A percentile compares a stretch with the other conserved stretches of the same genome.
Conservation (phyloP, 2,888 invertebrate genomes). For the Arrhopalites spinosus region DNA sequence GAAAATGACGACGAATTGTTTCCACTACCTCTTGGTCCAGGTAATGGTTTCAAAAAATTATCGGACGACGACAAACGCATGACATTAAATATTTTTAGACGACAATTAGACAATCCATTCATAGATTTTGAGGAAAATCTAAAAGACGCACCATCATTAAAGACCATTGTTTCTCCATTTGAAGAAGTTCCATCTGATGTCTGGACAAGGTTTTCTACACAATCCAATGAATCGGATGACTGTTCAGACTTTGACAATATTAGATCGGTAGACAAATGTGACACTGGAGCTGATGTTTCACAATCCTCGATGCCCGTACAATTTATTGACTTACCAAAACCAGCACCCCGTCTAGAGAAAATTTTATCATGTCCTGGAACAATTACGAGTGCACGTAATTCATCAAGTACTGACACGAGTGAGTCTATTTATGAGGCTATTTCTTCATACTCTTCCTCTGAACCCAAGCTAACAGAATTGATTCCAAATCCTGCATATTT, state of each 20-base stretch:
- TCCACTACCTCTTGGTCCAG: background rate
- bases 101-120: slow-evolving; percentile 47
- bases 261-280: background rate
- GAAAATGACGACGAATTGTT: slow-evolving; percentile 16
- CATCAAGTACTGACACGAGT: background rate
- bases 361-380: slow-evolving; percentile 13
- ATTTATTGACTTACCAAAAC: background rate
- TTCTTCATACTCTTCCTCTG: slow-evolving; percentile 43
- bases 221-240: no score
- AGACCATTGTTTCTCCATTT: background rate
- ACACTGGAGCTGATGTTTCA: background rate
- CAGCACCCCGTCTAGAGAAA: slow-evolving; percentile 3
- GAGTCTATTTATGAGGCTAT: slow-evolving; percentile 48
- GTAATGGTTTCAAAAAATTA: background rate
- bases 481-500: no score
- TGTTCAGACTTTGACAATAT: background rate
- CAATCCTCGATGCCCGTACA: background rate
- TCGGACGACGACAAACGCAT: slow-evolving; percentile 38
- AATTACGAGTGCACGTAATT: background rate
- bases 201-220: slow-evolving; percentile 7
- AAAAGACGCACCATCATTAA: slow-evolving; percentile 34
- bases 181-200: background rate
- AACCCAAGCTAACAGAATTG: slow-evolving; percentile 23
- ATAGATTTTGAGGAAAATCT: slow-evolving; percentile 52
- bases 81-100: slow-evolving; percentile 51